These are phyloP conservation scores for zebrafish (Danio rerio) DNA, from an alignment of 2,113 vertebrate genomes.

Conservation along the genomic window GRCz12tu NC_133185.1:26505001-26505500, in stretches of 20 bases:
- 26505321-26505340: slow-evolving; percentile 32
- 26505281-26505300: slow-evolving; percentile 28
- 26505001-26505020: no score
- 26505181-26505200: neutral
- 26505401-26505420: slow-evolving; percentile 2
- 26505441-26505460: slow-evolving; percentile 40
- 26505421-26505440: slow-evolving; percentile 18
- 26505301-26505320: slow-evolving; percentile 30
- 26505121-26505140: neutral
- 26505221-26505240: neutral
- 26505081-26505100: neutral
- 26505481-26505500: neutral
- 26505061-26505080: no score
- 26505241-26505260: slow-evolving; percentile 4
- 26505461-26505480: slow-evolving; percentile 47
- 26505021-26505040: no score
- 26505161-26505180: neutral
- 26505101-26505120: neutral
- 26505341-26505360: slow-evolving; percentile 50
- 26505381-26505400: slow-evolving; percentile 39
- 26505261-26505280: slow-evolving; percentile 9
- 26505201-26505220: neutral
- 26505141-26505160: neutral
- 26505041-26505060: no score
- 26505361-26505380: slow-evolving; percentile 39